Percentiles rank a stretch among this genome's conserved stretches.
Conservation (phyloP, 2,797 vertebrate species). For the Lates japonicus region DNA sequence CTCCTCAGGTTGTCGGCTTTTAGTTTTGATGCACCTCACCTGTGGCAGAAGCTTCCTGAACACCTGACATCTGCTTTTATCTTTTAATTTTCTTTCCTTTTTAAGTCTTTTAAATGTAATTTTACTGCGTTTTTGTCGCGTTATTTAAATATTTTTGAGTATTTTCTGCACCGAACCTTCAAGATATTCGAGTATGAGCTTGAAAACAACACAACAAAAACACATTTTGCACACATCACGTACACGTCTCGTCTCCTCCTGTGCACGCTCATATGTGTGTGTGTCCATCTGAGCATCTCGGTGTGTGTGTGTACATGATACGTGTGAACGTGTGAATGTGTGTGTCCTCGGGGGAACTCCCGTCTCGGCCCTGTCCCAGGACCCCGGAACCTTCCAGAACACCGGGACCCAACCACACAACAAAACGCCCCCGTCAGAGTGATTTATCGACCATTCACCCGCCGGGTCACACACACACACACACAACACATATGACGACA, state of each 20-base stretch:
- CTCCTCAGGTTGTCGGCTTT: no score
- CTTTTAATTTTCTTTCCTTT: no score
- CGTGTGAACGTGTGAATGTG: conserved; percentile 10
- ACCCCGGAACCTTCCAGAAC: conserved; percentile 83
- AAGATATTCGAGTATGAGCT: no score
- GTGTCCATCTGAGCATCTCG: background rate
- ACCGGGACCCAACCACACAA: conserved; percentile 71
- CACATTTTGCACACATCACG: background rate
- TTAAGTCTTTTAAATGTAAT: no score
- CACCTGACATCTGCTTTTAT: no score
- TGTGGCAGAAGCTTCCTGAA: no score
- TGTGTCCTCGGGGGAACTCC: conserved; percentile 73
- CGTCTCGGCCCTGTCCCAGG: conserved; percentile 84
- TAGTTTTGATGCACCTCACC: no score
- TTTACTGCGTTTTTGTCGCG: no score
- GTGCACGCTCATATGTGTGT: background rate
- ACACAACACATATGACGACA: conserved; percentile 31
- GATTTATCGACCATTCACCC: conserved; percentile 88
- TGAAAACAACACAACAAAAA: no score
- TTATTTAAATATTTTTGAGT: no score
- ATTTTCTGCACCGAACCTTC: no score
- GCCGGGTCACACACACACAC: conserved; percentile 56
- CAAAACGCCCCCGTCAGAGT: conserved; percentile 85
- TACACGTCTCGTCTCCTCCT: background rate
- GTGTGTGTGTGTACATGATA: background rate